phyloP scores from a whole-genome alignment of 1,140 invertebrate genomes.

The Colletes latitarsis region DNA sequence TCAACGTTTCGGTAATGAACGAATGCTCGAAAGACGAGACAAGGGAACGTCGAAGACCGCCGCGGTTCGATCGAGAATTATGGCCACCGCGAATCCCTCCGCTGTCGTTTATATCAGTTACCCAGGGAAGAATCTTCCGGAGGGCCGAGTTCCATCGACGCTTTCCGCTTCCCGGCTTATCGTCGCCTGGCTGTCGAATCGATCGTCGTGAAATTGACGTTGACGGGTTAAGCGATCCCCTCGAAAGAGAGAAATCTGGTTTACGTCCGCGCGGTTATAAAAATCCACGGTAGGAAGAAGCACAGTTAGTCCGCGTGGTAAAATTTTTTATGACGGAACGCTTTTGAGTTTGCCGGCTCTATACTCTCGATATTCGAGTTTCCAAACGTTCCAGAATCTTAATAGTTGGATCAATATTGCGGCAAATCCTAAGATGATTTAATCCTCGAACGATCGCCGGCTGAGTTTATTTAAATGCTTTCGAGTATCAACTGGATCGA shows the following conservation, averaged over 20 bases:
- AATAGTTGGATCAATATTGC: no score
- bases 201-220: constrained; percentile 14
- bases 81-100: constrained; percentile 23
- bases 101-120: constrained; percentile 44
- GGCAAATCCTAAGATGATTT: no score
- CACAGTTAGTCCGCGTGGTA: background rate
- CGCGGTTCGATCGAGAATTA: constrained; percentile 52
- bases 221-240: constrained; percentile 21
- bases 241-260: background rate
- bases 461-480: no score
- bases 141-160: background rate
- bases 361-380: no score
- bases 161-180: constrained; percentile 1
- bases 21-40: constrained; percentile 5
- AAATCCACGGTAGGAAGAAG: background rate
- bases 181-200: background rate
- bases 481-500: no score
- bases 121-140: constrained; percentile 12
- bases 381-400: no score
- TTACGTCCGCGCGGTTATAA: background rate
- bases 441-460: no score
- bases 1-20: background rate
- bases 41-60: constrained; percentile 22
- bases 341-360: no score
- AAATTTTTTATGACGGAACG: background rate